Percentiles rank a stretch among this genome's conserved stretches.
Evolutionary conservation across 2,113 vertebrate species (phyloP).

Genomic region (Brachyhypopomus occidentalis): DNA sequence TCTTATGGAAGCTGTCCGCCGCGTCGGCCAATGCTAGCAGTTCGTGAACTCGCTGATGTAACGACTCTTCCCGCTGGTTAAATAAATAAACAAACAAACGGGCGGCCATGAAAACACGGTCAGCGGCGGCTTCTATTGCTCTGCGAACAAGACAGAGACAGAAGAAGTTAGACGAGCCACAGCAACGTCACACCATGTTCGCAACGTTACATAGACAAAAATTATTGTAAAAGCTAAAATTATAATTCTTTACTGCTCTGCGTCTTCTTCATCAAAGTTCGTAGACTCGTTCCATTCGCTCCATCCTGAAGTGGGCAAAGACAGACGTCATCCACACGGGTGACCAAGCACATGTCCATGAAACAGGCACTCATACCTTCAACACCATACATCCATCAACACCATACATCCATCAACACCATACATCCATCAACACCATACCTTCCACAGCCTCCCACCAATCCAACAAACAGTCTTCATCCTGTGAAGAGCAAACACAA

Average conservation of each 20-base stretch:
- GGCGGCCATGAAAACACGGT: conserved; percentile 74
- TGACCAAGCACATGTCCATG: background rate
- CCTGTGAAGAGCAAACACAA: conserved; percentile 52
- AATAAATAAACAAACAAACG: conserved; percentile 72
- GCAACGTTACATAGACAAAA: too few relatives aligned
- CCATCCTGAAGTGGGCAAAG: conserved; percentile 63
- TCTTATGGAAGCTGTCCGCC: conserved; percentile 74
- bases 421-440: conserved; percentile 28
- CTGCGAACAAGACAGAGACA: conserved; percentile 50
- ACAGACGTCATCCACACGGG: background rate
- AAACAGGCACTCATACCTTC: too few relatives aligned
- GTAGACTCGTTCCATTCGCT: conserved; percentile 66
- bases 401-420: too few relatives aligned
- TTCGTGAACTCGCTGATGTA: conserved; percentile 68
- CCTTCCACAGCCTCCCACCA: conserved; percentile 74
- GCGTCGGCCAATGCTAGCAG: conserved; percentile 68
- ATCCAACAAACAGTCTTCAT: conserved; percentile 65
- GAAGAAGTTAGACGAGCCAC: background rate
- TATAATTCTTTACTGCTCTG: conserved; percentile 58
- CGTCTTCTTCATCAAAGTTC: conserved; percentile 60
- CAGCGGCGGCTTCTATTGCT: conserved; percentile 69
- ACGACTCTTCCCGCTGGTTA: conserved; percentile 59
- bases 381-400: too few relatives aligned
- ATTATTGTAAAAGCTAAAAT: background rate
- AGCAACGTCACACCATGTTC: too few relatives aligned